Base-by-base conservation (phyloP, 2,888 invertebrate species). In the Amiota communis region DNA sequence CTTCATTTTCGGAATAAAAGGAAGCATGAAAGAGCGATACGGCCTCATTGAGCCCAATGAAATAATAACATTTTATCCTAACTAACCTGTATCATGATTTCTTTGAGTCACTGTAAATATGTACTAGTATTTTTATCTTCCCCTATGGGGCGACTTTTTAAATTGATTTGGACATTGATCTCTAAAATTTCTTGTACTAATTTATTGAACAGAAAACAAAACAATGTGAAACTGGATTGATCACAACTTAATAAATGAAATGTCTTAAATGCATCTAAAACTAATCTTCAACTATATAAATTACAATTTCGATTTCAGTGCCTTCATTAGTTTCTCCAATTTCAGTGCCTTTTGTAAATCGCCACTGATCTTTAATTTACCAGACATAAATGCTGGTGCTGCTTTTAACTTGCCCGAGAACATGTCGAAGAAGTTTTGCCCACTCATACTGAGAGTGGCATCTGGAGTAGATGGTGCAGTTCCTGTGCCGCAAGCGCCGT, bases 301-400 rank as follows among this genome's bases (percentile, higher is more conserved):
- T 36, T 87, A 89, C 73, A 89, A 80, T 77, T 89, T 90, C 1
- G 90, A 87, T 77, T 95, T 95, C n/a, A 96, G 91, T 48, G 93
- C 93, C 65, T 92, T 92, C 95, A 98, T 95, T 77, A 98, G 91
- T 87, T 95, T 96, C 88, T 98, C 98, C 75, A 99, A 91, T 88
- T 98, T 98, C 93, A 98, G 95, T 0, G 98, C 99, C 88, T 97
- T 96, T 82, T 95, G 95, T 83, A 99, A 91, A 87, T 98, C 97
- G 0, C 99, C 98, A 78, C 92, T 92, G 80, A 99, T 96, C 91
- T 98, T 98, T 81, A 99, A 91, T 90, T 98, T 98, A 70, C 98
- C 98, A 87, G 94, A 94, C 97, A 99, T 98, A 90, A 97, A 98
- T 0, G 99, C 98, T 1, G 94, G 93, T 0, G 98, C 94, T 2